These are phyloP conservation scores for Malurus melanocephalus DNA, from an alignment of 2,113 vertebrate genomes.

Conservation along the genomic window DNA sequence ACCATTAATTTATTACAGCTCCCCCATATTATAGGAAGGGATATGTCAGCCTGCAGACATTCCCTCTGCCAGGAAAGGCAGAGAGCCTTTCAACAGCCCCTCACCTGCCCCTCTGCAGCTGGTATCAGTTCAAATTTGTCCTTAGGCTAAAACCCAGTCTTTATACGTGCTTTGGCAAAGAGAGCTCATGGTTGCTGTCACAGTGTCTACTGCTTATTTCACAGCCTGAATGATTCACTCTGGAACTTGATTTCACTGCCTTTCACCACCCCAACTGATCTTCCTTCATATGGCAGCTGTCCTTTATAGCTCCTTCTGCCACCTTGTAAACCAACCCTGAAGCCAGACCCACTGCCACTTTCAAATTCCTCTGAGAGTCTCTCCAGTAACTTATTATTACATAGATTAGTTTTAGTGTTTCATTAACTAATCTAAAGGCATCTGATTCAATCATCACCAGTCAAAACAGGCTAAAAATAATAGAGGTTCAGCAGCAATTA, in stretches of 20 bases:
- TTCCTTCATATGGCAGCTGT: background rate
- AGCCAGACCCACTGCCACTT: background rate
- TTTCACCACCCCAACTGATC: background rate
- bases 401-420: background rate
- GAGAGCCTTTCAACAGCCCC: background rate
- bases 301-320: background rate
- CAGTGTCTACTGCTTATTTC: background rate
- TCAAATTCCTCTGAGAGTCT: background rate
- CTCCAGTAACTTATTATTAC: background rate
- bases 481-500: background rate
- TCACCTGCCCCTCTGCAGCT: background rate
- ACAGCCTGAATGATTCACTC: background rate
- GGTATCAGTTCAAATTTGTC: background rate
- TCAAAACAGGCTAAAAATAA: background rate
- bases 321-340: background rate
- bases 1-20: background rate
- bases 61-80: background rate
- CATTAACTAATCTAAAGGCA: background rate
- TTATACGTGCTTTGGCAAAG: background rate
- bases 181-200: background rate
- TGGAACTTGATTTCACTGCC: background rate
- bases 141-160: background rate
- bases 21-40: background rate
- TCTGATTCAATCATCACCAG: background rate
- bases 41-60: background rate